A percentile compares a stretch with the other conserved stretches of the same genome.
These are phyloP conservation scores for Sisor rabdophorus DNA, from an alignment of 2,113 vertebrate genomes.

Conservation along the genomic window DNA sequence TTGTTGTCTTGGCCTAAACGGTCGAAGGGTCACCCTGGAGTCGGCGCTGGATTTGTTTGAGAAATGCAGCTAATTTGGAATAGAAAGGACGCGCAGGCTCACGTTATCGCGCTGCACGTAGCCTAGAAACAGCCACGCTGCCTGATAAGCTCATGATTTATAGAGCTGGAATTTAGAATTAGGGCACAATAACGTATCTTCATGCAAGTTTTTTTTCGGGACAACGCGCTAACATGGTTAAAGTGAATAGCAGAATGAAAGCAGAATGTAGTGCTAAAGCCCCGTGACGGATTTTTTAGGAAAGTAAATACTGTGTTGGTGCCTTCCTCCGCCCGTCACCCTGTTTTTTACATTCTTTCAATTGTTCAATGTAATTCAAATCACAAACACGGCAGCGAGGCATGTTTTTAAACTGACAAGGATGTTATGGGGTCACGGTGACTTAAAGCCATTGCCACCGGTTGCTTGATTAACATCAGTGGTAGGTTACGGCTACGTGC, in stretches of 20 bases:
- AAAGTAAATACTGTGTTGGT: no score
- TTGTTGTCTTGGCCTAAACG: neutral
- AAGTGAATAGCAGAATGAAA: no score
- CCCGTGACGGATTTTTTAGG: no score
- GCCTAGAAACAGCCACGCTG: slow-evolving; percentile 65
- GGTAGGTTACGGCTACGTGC: neutral
- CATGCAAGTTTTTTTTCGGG: slow-evolving; percentile 60
- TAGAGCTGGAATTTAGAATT: slow-evolving; percentile 77
- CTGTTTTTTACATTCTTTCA: no score
- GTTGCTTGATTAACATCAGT: slow-evolving; percentile 17
- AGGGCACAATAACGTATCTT: slow-evolving; percentile 68
- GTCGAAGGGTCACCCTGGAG: slow-evolving; percentile 13
- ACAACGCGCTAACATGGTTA: no score
- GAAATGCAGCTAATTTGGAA: slow-evolving; percentile 55
- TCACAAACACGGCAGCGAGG: slow-evolving; percentile 5
- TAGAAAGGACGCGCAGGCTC: slow-evolving; percentile 73
- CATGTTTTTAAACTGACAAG: no score
- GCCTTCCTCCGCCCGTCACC: no score
- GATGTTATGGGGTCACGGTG: no score
- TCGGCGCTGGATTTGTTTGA: neutral
- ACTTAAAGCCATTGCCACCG: slow-evolving; percentile 1
- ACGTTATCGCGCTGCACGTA: slow-evolving; percentile 75
- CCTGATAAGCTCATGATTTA: slow-evolving; percentile 80
- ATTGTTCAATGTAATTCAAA: slow-evolving; percentile 44
- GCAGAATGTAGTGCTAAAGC: no score